A percentile compares a stretch with the other conserved stretches of the same genome.
phyloP scores from a whole-genome alignment of 2,888 invertebrate species.

The Heliconius hortense region DNA sequence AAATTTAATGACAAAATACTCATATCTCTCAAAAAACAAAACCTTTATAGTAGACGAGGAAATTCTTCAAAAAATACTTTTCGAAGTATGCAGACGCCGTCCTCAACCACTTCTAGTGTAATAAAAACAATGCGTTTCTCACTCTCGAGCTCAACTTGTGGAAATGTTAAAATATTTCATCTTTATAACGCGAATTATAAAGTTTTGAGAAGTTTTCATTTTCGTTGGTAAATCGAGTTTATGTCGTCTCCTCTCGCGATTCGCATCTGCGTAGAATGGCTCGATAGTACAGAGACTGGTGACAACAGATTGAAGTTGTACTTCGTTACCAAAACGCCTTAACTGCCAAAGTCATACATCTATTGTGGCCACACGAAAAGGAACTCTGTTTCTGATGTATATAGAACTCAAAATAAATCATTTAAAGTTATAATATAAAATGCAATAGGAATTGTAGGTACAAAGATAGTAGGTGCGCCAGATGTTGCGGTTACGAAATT shows the following conservation, averaged over 20 bases:
- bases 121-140: slow-evolving; percentile 3
- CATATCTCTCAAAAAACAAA: neutral
- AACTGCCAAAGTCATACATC: slow-evolving; percentile 53
- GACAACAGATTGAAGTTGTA: slow-evolving; percentile 75
- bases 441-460: slow-evolving; percentile 64
- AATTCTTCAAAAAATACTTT: slow-evolving; percentile 5
- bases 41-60: neutral
- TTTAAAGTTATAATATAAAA: slow-evolving; percentile 62
- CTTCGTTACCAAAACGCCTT: slow-evolving; percentile 55
- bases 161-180: slow-evolving; percentile 38
- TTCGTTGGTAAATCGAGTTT: slow-evolving; percentile 70
- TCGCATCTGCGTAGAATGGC: slow-evolving; percentile 73
- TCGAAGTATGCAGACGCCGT: slow-evolving; percentile 14
- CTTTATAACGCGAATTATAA: slow-evolving; percentile 41
- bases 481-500: slow-evolving; percentile 79
- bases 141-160: slow-evolving; percentile 16
- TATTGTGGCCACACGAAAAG: slow-evolving; percentile 44
- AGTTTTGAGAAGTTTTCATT: slow-evolving; percentile 62
- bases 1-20: neutral
- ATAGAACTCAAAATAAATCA: slow-evolving; percentile 46
- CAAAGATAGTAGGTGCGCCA: slow-evolving; percentile 65
- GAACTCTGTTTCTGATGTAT: slow-evolving; percentile 40
- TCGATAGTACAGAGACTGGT: slow-evolving; percentile 66
- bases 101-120: neutral
- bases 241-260: slow-evolving; percentile 63